A percentile compares a stretch with the other conserved stretches of the same genome.
Evolutionary conservation across 92 coral and sea anemone species (phyloP).

Genomic region (Nematostella vectensis): DNA sequence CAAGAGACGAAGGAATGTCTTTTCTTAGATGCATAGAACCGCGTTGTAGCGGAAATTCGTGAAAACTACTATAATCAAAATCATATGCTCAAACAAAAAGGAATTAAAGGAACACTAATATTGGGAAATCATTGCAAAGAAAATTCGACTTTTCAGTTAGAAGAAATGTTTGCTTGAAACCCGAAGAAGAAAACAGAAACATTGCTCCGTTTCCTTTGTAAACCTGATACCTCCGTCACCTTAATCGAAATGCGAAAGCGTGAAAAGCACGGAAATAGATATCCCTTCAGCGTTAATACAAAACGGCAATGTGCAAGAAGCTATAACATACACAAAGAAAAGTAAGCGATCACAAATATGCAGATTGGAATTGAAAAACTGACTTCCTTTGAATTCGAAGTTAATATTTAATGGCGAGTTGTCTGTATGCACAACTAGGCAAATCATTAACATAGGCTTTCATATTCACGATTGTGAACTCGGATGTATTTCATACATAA

Average conservation of each 20-base stretch:
- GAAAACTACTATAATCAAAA: no score
- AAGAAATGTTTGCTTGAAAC: not conserved
- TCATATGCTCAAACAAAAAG: no score
- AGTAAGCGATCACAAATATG: constrained; percentile 9
- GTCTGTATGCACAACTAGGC: constrained; percentile 65
- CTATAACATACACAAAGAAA: constrained; percentile 4
- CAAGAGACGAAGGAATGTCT: no score
- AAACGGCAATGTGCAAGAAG: no score
- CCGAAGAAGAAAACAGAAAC: not conserved
- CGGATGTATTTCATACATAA: constrained; percentile 77
- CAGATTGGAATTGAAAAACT: constrained; percentile 6
- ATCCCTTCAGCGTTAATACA: no score
- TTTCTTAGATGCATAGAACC: no score
- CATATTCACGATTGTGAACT: constrained; percentile 53
- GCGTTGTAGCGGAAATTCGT: no score
- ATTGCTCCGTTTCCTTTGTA: not conserved
- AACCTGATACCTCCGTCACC: constrained; percentile 6
- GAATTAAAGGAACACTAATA: no score
- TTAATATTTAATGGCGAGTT: constrained; percentile 73
- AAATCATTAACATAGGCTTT: constrained; percentile 81
- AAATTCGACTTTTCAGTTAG: no score
- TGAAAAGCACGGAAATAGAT: no score
- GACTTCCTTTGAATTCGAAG: constrained; percentile 51
- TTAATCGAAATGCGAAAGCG: no score
- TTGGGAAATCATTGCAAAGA: no score